Percentiles rank a stretch among this genome's conserved stretches.
Conservation (phyloP, 2,888 invertebrate genomes). For the Anoplius nigerrimus region DNA sequence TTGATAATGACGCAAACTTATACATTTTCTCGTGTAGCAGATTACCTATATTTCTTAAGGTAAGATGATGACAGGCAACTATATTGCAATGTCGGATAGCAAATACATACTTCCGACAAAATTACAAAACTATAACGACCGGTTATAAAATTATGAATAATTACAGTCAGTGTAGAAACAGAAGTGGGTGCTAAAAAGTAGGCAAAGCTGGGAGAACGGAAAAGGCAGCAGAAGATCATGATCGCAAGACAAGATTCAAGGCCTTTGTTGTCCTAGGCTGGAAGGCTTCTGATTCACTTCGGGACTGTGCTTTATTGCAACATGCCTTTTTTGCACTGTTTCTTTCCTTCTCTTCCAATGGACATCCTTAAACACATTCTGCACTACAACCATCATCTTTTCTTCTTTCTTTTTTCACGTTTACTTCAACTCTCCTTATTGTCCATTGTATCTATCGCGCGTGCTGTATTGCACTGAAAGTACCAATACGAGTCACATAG, state of each 20-base stretch:
- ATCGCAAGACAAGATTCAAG: slow-evolving; percentile 38
- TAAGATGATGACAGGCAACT: too few species aligned
- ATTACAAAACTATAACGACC: too few species aligned
- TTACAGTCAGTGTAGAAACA: neutral
- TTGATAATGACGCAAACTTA: too few species aligned
- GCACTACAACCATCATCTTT: slow-evolving; percentile 23
- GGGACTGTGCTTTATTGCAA: slow-evolving; percentile 62
- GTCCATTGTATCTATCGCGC: neutral
- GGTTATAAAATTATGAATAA: neutral
- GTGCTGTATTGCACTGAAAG: neutral
- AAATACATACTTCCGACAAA: too few species aligned
- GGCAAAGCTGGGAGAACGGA: slow-evolving; percentile 22
- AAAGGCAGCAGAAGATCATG: slow-evolving; percentile 25
- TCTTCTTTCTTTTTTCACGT: slow-evolving; percentile 20
- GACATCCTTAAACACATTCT: slow-evolving; percentile 51
- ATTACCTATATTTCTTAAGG: too few species aligned
- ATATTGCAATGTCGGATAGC: too few species aligned
- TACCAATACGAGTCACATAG: too few species aligned
- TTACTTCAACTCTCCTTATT: neutral
- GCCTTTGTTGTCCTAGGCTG: slow-evolving; percentile 62
- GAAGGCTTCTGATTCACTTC: slow-evolving; percentile 49
- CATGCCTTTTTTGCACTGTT: slow-evolving; percentile 55
- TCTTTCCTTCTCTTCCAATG: slow-evolving; percentile 43
- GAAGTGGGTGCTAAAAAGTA: slow-evolving; percentile 18
- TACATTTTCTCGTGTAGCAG: too few species aligned